phyloP scores from a whole-genome alignment of 2,113 vertebrate species.

The Chloropsis cyanopogon region DNA sequence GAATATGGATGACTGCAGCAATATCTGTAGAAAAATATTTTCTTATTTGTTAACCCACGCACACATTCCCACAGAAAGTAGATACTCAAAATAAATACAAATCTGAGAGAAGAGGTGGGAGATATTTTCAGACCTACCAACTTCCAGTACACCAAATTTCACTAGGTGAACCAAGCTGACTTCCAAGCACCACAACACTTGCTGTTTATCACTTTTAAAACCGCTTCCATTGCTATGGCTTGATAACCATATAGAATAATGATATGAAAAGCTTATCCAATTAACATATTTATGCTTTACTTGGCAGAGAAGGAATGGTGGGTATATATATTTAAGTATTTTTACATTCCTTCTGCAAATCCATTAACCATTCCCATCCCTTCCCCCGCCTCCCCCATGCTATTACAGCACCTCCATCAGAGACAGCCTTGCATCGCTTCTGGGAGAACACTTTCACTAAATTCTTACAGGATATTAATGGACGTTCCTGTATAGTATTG shows the following conservation, averaged over 20 bases:
- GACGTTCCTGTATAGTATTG: constrained; percentile 31
- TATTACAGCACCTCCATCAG: not conserved
- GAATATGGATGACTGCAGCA: not conserved
- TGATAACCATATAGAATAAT: not conserved
- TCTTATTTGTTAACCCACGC: not conserved
- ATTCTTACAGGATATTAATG: constrained; percentile 57
- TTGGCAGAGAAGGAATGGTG: not conserved
- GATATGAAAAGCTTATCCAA: not conserved
- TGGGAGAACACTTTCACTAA: constrained; percentile 38
- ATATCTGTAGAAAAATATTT: not conserved
- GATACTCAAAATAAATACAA: not conserved
- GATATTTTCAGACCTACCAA: constrained; percentile 14
- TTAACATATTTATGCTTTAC: constrained; percentile 7
- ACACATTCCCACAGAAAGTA: not conserved
- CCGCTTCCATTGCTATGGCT: not conserved
- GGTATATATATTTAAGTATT: not conserved
- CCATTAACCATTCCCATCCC: not conserved
- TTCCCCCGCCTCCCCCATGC: not conserved
- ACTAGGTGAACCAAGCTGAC: not conserved
- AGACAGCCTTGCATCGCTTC: not conserved
- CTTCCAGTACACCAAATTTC: not conserved
- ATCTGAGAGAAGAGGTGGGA: not conserved
- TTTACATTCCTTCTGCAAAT: constrained; percentile 12
- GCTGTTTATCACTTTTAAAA: not conserved
- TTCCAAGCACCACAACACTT: not conserved